Evolutionary conservation across 2,888 invertebrate species (phyloP).

Genomic region (Ichneumoninae sp.): DNA sequence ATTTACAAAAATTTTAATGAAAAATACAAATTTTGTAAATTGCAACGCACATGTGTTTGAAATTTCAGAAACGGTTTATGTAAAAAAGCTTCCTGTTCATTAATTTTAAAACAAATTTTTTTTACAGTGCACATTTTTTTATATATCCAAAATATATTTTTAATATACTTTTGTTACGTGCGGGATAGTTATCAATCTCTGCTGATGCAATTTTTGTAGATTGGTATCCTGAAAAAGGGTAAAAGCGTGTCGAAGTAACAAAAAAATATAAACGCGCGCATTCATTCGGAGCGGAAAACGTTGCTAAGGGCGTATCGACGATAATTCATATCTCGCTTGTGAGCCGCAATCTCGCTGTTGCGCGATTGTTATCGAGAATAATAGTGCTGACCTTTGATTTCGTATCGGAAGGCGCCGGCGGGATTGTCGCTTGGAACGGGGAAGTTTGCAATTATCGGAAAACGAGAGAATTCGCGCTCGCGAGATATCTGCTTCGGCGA

Average conservation of each 20-base stretch:
- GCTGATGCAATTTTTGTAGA: too few species aligned
- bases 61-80: too few species aligned
- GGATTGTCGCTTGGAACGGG: constrained; percentile 37
- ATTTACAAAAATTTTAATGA: too few species aligned
- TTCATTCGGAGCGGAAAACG: neutral
- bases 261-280: neutral
- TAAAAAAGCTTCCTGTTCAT: too few species aligned
- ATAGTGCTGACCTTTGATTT: constrained; percentile 62
- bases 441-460: constrained; percentile 60
- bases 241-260: neutral
- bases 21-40: too few species aligned
- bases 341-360: constrained; percentile 40
- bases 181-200: too few species aligned
- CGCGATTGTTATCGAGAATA: constrained; percentile 57
- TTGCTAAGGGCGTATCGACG: neutral
- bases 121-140: too few species aligned
- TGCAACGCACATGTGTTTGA: too few species aligned
- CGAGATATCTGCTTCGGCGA: constrained; percentile 43
- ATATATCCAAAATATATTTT: too few species aligned
- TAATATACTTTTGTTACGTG: too few species aligned
- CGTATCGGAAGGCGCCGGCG: constrained; percentile 41
- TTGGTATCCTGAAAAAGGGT: too few species aligned
- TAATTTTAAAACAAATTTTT: too few species aligned
- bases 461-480: constrained; percentile 45
- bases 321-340: constrained; percentile 28